A percentile compares a stretch with the other conserved stretches of the same genome.
These are phyloP conservation scores for Agriopis marginaria DNA, from an alignment of 2,888 invertebrate species.

Conservation along the genomic window DNA sequence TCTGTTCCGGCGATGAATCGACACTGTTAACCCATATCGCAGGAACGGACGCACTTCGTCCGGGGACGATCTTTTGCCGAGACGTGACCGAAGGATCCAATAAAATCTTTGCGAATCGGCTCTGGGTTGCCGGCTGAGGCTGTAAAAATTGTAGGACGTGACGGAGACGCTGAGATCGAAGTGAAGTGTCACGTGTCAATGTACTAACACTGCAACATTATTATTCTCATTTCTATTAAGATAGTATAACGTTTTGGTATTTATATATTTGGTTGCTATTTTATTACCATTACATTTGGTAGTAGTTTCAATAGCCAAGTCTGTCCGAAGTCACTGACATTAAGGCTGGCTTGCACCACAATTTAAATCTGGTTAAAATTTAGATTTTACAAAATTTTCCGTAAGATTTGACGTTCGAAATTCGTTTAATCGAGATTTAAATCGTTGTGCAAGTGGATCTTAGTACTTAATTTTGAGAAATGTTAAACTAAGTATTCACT, in stretches of 20 bases:
- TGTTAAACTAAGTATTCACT: too few relatives aligned
- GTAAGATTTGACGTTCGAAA: too few relatives aligned
- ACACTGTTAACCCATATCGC: constrained; percentile 73
- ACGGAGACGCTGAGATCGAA: constrained; percentile 54
- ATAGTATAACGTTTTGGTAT: background rate
- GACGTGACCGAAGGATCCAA: constrained; percentile 78
- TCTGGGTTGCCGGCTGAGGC: constrained; percentile 57
- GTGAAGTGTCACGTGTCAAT: constrained; percentile 46
- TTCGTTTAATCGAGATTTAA: too few relatives aligned
- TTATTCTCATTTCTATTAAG: background rate
- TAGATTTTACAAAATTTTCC: too few relatives aligned
- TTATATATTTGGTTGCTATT: too few relatives aligned
- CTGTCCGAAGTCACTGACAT: too few relatives aligned
- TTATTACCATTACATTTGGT: too few relatives aligned
- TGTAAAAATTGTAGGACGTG: constrained; percentile 75
- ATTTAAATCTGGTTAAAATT: too few relatives aligned
- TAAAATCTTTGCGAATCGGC: constrained; percentile 74
- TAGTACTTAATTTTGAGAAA: too few relatives aligned
- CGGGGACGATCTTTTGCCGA: constrained; percentile 72
- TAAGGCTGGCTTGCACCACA: too few relatives aligned
- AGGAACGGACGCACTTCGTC: constrained; percentile 67
- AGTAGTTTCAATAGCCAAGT: too few relatives aligned
- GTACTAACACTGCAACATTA: constrained; percentile 41
- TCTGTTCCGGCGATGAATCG: constrained; percentile 72
- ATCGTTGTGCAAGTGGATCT: too few relatives aligned